These are phyloP conservation scores for Hesperia comma DNA, from an alignment of 2,888 invertebrate species.

Conservation along the genomic window DNA sequence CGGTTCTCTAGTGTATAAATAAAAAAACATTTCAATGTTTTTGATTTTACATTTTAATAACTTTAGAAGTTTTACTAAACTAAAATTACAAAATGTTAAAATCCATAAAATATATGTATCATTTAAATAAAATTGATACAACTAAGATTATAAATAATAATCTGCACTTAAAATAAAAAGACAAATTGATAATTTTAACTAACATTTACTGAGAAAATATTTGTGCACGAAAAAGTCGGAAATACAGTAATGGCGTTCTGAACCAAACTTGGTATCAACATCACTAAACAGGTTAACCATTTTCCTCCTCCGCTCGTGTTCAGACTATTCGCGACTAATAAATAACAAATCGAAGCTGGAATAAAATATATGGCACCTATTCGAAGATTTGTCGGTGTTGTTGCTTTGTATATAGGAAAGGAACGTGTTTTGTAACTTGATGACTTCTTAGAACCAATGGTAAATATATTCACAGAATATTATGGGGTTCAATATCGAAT, in stretches of 20 bases:
- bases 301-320: conserved; percentile 76
- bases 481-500: neutral
- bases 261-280: conserved; percentile 72
- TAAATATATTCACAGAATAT: neutral
- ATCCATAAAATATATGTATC: no score
- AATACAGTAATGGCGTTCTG: conserved; percentile 52
- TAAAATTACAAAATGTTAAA: no score
- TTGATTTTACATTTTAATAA: no score
- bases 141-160: neutral
- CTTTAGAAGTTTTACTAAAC: no score
- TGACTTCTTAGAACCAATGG: neutral
- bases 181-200: neutral
- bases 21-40: no score
- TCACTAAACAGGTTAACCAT: conserved; percentile 79
- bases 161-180: neutral
- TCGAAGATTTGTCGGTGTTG: conserved; percentile 62
- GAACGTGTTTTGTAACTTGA: conserved; percentile 2
- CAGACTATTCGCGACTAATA: conserved; percentile 81
- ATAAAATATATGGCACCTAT: conserved; percentile 78
- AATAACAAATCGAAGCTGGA: conserved; percentile 82
- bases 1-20: no score
- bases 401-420: conserved; percentile 46
- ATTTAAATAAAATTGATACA: no score
- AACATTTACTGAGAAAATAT: neutral
- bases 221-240: neutral